Evolutionary conservation across 2,888 invertebrate species (phyloP).

Genomic region (Folsomia manolachei): DNA sequence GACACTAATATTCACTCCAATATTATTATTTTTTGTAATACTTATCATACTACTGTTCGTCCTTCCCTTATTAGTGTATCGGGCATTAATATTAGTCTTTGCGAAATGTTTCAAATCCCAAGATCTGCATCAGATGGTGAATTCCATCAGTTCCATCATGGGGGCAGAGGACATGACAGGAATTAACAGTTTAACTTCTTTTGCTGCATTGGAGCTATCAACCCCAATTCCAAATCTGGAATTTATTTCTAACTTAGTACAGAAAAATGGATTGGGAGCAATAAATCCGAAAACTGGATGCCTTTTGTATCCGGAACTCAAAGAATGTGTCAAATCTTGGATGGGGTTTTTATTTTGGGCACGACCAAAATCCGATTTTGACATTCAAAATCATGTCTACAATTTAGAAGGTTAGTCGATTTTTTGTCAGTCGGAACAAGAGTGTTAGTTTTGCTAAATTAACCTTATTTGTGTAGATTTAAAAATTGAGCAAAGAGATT

Average conservation of each 20-base stretch:
- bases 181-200: neutral
- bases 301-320: constrained; percentile 1
- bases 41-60: neutral
- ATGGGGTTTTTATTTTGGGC: constrained; percentile 5
- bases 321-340: neutral
- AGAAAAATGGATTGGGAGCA: neutral
- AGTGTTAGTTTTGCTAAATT: too few species aligned
- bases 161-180: neutral
- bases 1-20: neutral
- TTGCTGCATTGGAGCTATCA: neutral
- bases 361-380: neutral
- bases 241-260: neutral
- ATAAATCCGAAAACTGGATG: neutral
- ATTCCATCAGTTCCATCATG: neutral
- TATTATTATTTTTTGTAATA: neutral
- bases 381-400: neutral
- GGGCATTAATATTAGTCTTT: neutral
- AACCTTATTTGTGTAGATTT: too few species aligned
- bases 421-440: too few species aligned
- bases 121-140: neutral
- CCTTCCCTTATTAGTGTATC: neutral
- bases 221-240: neutral
- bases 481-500: too few species aligned
- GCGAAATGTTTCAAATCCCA: neutral
- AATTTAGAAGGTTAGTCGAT: neutral